Conservation (phyloP, 1,140 invertebrate species). For the Archegozetes longisetosus region DNA sequence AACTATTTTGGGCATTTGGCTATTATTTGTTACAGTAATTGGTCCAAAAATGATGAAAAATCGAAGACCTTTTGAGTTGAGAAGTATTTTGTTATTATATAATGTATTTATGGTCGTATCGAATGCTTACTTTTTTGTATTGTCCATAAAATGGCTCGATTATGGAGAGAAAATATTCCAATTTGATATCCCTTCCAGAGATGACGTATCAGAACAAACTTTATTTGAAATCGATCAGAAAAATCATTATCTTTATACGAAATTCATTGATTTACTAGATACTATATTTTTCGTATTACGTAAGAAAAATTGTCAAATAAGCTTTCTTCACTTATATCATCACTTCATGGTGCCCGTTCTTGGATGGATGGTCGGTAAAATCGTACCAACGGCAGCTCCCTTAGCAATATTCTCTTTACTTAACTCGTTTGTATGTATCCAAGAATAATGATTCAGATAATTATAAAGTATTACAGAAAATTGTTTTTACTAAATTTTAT, state of each 20-base stretch:
- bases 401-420: too few species aligned
- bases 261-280: neutral
- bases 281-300: slow-evolving; percentile 41
- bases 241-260: neutral
- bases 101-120: slow-evolving; percentile 21
- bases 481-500: too few species aligned
- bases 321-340: slow-evolving; percentile 51
- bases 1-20: slow-evolving; percentile 16
- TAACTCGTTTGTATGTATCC: too few species aligned
- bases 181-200: neutral
- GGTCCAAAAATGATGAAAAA: slow-evolving; percentile 30
- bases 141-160: neutral
- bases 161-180: neutral
- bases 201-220: neutral
- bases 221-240: neutral
- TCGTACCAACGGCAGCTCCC: too few species aligned
- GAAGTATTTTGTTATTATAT: slow-evolving; percentile 28
- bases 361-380: too few species aligned
- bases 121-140: neutral
- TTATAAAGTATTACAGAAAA: too few species aligned
- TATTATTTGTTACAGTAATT: slow-evolving; percentile 18
- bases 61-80: slow-evolving; percentile 29
- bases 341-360: slow-evolving; percentile 34
- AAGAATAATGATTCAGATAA: too few species aligned
- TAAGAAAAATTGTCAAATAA: slow-evolving; percentile 54